A percentile compares a stretch with the other conserved stretches of the same genome.
Evolutionary conservation across 2,113 vertebrate species (phyloP).

Genomic region (Perccottus glenii): DNA sequence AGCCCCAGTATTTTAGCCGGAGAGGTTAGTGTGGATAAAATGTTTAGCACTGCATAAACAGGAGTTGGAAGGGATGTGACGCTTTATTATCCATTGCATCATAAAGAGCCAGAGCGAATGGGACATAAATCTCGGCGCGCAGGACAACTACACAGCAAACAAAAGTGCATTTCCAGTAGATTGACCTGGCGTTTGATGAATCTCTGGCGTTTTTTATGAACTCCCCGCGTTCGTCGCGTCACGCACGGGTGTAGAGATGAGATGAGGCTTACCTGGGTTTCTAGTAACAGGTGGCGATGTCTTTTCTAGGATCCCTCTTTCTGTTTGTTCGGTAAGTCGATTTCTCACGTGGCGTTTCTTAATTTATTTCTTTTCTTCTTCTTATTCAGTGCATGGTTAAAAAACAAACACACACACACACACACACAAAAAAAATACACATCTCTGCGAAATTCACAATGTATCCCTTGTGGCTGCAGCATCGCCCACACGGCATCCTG

Average conservation of each 20-base stretch:
- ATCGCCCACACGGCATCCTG: slow-evolving; percentile 76
- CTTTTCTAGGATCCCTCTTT: slow-evolving; percentile 42
- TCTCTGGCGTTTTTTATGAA: slow-evolving; percentile 34
- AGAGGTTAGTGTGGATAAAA: slow-evolving; percentile 28
- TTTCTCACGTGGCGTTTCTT: slow-evolving; percentile 41
- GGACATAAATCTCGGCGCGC: slow-evolving; percentile 33
- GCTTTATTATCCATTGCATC: slow-evolving; percentile 36
- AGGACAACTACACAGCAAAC: slow-evolving; percentile 17
- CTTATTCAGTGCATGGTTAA: slow-evolving; percentile 60
- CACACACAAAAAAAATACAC: slow-evolving; percentile 23
- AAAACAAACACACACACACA: not conserved
- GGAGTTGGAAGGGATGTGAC: slow-evolving; percentile 8
- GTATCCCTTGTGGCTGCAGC: slow-evolving; percentile 74
- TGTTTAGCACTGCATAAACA: slow-evolving; percentile 24
- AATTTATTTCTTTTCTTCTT: not conserved
- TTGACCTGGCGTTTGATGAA: slow-evolving; percentile 16
- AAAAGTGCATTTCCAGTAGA: slow-evolving; percentile 52
- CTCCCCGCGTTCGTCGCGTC: slow-evolving; percentile 27
- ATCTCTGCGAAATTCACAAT: slow-evolving; percentile 71
- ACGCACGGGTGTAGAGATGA: not conserved
- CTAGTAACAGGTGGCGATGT: slow-evolving; percentile 79
- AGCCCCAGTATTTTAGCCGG: slow-evolving; percentile 13
- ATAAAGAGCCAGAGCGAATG: slow-evolving; percentile 13
- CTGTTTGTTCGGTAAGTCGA: slow-evolving; percentile 16
- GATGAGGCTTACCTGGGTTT: slow-evolving; percentile 74